Evolutionary conservation across 2,888 invertebrate genomes (phyloP).

Genomic region (Luffia ferchaultella): DNA sequence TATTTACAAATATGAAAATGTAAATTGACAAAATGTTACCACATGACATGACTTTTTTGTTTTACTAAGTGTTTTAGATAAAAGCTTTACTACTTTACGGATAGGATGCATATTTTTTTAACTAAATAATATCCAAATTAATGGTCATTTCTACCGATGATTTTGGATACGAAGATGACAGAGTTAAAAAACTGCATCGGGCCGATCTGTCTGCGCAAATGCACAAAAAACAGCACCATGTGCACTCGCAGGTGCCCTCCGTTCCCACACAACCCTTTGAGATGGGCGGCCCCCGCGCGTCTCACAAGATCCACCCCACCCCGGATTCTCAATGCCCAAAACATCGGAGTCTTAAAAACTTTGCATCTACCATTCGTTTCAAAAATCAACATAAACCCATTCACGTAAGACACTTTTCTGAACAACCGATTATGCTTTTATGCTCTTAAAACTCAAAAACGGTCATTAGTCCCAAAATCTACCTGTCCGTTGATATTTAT

Average conservation of each 20-base stretch:
- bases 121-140: too few relatives aligned
- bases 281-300: conserved; percentile 40
- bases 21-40: too few relatives aligned
- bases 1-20: too few relatives aligned
- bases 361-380: conserved; percentile 18
- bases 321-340: conserved; percentile 15
- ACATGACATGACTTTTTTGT: too few relatives aligned
- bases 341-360: conserved; percentile 25
- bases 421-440: conserved; percentile 15
- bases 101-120: too few relatives aligned
- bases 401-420: conserved; percentile 13
- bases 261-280: conserved; percentile 69
- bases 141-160: too few relatives aligned
- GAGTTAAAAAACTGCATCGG: conserved; percentile 56
- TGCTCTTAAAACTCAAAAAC: conserved; percentile 19
- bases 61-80: too few relatives aligned
- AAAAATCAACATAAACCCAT: conserved; percentile 18
- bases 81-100: too few relatives aligned
- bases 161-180: too few relatives aligned
- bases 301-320: conserved; percentile 20
- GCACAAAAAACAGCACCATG: conserved; percentile 61
- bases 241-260: conserved; percentile 64
- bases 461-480: conserved; percentile 56
- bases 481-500: conserved; percentile 62
- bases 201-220: conserved; percentile 53